Conservation (phyloP, 1,140 invertebrate genomes). For the Panagrolaimus sp. region DNA sequence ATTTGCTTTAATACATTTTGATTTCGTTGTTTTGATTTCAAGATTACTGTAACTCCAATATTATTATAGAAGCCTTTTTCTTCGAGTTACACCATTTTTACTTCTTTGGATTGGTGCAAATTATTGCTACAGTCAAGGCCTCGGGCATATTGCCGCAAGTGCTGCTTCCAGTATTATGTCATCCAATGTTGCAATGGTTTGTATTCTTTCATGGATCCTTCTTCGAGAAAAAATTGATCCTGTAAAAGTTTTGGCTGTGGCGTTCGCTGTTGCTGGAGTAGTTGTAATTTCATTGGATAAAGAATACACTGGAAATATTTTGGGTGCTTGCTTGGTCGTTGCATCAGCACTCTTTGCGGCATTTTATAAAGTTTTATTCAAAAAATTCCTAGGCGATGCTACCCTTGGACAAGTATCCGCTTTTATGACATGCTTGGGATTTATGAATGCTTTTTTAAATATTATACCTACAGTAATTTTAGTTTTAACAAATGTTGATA, state of each 20-base stretch:
- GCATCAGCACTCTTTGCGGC: conserved; percentile 50
- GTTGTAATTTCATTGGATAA: conserved; percentile 50
- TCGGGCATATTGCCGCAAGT: conserved; percentile 46
- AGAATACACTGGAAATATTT: conserved; percentile 35
- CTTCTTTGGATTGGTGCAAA: conserved; percentile 53
- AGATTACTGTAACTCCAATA: no score
- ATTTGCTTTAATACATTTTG: no score
- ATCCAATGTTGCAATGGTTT: conserved; percentile 53
- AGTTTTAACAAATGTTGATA: conserved; percentile 38
- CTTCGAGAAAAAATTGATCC: conserved; percentile 13
- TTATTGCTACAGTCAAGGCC: conserved; percentile 45
- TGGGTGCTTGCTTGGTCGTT: conserved; percentile 41
- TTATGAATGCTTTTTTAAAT: conserved; percentile 47
- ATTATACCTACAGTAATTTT: conserved; percentile 39
- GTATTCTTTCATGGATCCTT: conserved; percentile 41
- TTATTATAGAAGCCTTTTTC: conserved; percentile 14
- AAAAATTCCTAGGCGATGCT: conserved; percentile 42
- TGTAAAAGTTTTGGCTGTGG: conserved; percentile 39
- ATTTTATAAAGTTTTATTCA: conserved; percentile 54
- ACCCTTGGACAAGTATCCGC: conserved; percentile 55
- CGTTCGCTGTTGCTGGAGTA: conserved; percentile 48
- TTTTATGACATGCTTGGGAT: conserved; percentile 52
- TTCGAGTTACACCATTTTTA: conserved; percentile 41
- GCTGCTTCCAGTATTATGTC: conserved; percentile 45
- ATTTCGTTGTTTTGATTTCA: no score